These are phyloP conservation scores for Drosophila murphyi DNA, from an alignment of 1,140 invertebrate species.

Conservation along the genomic window DNA sequence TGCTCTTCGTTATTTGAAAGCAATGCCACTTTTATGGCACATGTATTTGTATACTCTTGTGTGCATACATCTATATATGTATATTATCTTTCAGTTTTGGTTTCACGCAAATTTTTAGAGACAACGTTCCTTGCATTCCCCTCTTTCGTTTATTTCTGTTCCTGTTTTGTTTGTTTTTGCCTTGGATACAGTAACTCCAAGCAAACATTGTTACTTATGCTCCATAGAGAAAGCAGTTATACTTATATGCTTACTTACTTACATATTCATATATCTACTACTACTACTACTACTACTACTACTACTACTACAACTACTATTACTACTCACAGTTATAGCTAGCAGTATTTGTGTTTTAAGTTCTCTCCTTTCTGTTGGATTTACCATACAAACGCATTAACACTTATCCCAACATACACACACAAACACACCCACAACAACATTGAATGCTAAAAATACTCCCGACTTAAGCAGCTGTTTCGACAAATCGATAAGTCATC, in stretches of 20 bases:
- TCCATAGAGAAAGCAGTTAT: slow-evolving; percentile 23
- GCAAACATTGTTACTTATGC: slow-evolving; percentile 22
- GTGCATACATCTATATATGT: slow-evolving; percentile 18
- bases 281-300: slow-evolving; percentile 9
- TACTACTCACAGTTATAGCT: slow-evolving; percentile 14
- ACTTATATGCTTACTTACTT: slow-evolving; percentile 35
- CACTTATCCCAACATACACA: slow-evolving; percentile 1
- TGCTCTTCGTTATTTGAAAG: slow-evolving; percentile 32
- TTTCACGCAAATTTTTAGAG: slow-evolving; percentile 48
- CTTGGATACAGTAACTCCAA: slow-evolving; percentile 11
- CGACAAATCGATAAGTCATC: slow-evolving; percentile 36
- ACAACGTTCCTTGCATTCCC: slow-evolving; percentile 38
- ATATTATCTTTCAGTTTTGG: slow-evolving; percentile 41
- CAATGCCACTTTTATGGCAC: slow-evolving; percentile 45
- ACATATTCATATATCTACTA: slow-evolving; percentile 32
- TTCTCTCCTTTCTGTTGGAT: slow-evolving; percentile 9
- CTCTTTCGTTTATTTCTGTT: slow-evolving; percentile 21
- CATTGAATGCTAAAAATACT: slow-evolving; percentile 18
- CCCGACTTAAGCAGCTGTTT: slow-evolving; percentile 15
- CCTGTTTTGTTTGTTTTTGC: slow-evolving; percentile 13
- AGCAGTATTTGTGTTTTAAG: slow-evolving; percentile 19
- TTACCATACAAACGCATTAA: slow-evolving; percentile 24
- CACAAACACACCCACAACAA: slow-evolving; percentile 5
- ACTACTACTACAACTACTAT: background rate
- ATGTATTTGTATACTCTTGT: slow-evolving; percentile 44